Conservation (phyloP, 2,888 invertebrate genomes). For the Anagyrus pseudococci region DNA sequence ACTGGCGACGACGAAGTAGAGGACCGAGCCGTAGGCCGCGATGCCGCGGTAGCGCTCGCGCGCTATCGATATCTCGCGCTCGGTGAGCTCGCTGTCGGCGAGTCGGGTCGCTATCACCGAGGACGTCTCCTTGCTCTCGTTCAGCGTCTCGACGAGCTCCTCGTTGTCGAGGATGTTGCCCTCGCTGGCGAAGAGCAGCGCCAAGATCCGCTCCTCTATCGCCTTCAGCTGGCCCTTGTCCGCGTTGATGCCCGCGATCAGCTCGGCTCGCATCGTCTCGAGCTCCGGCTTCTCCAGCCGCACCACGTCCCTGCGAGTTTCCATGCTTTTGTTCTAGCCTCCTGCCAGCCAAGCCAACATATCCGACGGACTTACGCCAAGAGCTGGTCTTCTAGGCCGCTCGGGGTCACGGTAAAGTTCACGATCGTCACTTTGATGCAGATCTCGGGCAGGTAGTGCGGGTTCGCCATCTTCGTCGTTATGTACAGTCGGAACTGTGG, state of each 20-base stretch:
- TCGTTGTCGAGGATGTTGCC: slow-evolving; percentile 95
- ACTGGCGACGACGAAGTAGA: slow-evolving; percentile 90
- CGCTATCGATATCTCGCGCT: slow-evolving; percentile 83
- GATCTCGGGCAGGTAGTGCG: slow-evolving; percentile 91
- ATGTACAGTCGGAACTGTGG: slow-evolving; percentile 85
- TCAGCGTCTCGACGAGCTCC: slow-evolving; percentile 87
- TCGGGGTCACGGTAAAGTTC: slow-evolving; percentile 90
- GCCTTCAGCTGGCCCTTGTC: slow-evolving; percentile 84
- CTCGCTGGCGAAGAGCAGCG: slow-evolving; percentile 80
- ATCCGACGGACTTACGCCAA: slow-evolving; percentile 77
- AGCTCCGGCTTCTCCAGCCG: slow-evolving; percentile 88
- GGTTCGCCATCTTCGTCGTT: slow-evolving; percentile 91
- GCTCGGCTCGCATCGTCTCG: slow-evolving; percentile 80
- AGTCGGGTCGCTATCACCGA: slow-evolving; percentile 89
- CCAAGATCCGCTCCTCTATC: slow-evolving; percentile 90
- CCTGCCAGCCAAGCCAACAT: neutral
- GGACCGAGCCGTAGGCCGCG: slow-evolving; percentile 85
- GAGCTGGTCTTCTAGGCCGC: slow-evolving; percentile 90
- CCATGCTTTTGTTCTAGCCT: neutral
- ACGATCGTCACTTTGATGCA: slow-evolving; percentile 92
- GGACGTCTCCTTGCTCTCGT: slow-evolving; percentile 91
- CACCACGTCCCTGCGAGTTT: slow-evolving; percentile 77
- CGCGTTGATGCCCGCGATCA: slow-evolving; percentile 83
- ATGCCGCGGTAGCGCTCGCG: slow-evolving; percentile 86
- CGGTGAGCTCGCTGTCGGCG: slow-evolving; percentile 85